These are phyloP conservation scores for Dipus sagitta DNA, from an alignment of 2,797 vertebrate species.

Conservation along the genomic window DNA sequence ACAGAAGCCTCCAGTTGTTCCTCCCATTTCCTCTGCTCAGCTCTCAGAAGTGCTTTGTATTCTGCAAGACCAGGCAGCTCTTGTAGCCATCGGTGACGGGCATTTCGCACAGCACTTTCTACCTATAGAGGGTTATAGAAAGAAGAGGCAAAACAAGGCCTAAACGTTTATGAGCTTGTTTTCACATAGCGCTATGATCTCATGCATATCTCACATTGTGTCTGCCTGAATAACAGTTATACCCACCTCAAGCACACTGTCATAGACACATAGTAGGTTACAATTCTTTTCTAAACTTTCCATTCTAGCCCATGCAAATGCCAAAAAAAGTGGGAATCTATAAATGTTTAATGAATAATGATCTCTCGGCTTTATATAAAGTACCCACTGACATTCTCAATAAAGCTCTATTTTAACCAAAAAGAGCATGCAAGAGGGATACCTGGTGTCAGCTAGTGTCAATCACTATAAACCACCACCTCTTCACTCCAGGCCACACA, in stretches of 20 bases:
- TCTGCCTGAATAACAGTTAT: background rate
- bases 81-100: conserved; percentile 92
- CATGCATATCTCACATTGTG: background rate
- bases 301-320: background rate
- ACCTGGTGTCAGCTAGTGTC: background rate
- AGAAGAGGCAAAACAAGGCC: background rate
- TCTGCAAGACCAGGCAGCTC: conserved; percentile 93
- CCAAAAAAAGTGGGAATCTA: background rate
- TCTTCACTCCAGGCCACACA: background rate
- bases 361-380: background rate
- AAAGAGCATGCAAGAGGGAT: background rate
- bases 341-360: background rate
- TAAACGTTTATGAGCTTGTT: background rate
- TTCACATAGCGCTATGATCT: background rate
- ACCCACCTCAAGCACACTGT: background rate
- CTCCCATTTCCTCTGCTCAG: conserved; percentile 92
- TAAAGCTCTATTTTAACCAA: background rate
- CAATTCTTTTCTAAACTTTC: conserved; percentile 26
- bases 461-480: background rate
- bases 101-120: conserved; percentile 93
- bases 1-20: conserved; percentile 86
- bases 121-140: conserved; percentile 87
- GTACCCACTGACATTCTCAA: background rate
- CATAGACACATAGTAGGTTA: background rate
- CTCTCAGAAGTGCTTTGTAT: conserved; percentile 91